These are phyloP conservation scores for Cynocephalus volans DNA, from an alignment of 2,113 vertebrate genomes.

Conservation along the genomic window DNA sequence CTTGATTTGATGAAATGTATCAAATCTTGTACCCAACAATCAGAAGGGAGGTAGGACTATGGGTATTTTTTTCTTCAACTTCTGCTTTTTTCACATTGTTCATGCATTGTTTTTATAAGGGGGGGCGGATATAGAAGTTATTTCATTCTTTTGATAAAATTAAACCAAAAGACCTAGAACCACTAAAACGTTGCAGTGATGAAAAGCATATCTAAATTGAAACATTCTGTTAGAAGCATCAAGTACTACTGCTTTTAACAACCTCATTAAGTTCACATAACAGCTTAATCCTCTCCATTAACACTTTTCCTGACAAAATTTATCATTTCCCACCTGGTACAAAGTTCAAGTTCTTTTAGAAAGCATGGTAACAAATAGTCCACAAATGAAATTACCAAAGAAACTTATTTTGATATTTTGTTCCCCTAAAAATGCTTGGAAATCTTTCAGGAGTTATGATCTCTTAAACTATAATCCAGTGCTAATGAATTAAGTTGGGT, in stretches of 20 bases:
- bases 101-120: not conserved
- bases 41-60: not conserved
- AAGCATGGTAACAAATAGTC: not conserved
- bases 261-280: not conserved
- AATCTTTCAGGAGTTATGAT: conserved; percentile 4
- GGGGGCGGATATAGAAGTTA: not conserved
- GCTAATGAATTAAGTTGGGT: not conserved
- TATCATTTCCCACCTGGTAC: not conserved
- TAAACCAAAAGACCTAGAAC: conserved; percentile 49
- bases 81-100: not conserved
- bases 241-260: not conserved
- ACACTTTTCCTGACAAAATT: conserved; percentile 12
- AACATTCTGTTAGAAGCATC: not conserved
- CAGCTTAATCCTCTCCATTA: not conserved
- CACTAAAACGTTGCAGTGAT: not conserved
- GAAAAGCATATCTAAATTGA: not conserved
- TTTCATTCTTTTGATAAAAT: not conserved
- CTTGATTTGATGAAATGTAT: conserved; percentile 11
- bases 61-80: not conserved
- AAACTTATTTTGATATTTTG: conserved; percentile 11
- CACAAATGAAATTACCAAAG: conserved; percentile 22
- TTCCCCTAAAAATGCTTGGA: not conserved
- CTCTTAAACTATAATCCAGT: not conserved
- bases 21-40: not conserved
- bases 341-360: conserved; percentile 50